Base-by-base conservation (phyloP, 2,113 vertebrate genomes). In the Eonycteris spelaea region DNA sequence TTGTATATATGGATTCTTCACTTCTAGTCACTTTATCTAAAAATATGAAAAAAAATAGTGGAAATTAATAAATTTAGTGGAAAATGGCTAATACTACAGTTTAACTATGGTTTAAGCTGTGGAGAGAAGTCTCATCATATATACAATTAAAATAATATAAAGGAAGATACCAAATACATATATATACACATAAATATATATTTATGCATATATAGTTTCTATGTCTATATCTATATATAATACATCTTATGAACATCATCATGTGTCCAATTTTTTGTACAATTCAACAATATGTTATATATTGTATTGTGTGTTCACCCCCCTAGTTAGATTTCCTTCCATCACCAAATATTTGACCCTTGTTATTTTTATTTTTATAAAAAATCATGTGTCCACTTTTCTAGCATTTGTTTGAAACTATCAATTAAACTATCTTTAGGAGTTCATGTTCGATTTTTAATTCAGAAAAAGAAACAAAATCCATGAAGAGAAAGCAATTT, bases 401-500 rank as follows among this genome's bases (percentile, higher is more conserved):
- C 55, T 45, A 67, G 9, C 26, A 55, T 87, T 93, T 92, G 11
- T 75, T 78, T 80, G 33, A 91, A 88, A 48, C 48, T 95, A 92
- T 86, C 96, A 92, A 88, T 67, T 82, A 94, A 94, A 26, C 12
- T 82, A 35, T 75, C 55, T 65, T 95, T 85, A 92, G n/a, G n/a
- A 85, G 75, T 80, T 80, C 43, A 59, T 80, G 85, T 53, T 95
- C 45, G 5, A 82, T 94, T 91, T 85, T 45, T 59, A 96, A 97
- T 94, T 97, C 68, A 84, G 84, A 77, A 91, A 95, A 93, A 88
- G 48, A 78, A 90, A 24, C 48, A 94, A 94, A 97, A 92, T 48
- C 30, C 43, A 96, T 96, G 67, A 96, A 71, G 63, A 93, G 90
- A 96, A 95, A 91, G 87, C 95, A 96, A 96, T 95, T 97, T 97